A percentile compares a stretch with the other conserved stretches of the same genome.
Conservation (phyloP, 2,797 vertebrate genomes). For the Halcyon chelicuti region DNA sequence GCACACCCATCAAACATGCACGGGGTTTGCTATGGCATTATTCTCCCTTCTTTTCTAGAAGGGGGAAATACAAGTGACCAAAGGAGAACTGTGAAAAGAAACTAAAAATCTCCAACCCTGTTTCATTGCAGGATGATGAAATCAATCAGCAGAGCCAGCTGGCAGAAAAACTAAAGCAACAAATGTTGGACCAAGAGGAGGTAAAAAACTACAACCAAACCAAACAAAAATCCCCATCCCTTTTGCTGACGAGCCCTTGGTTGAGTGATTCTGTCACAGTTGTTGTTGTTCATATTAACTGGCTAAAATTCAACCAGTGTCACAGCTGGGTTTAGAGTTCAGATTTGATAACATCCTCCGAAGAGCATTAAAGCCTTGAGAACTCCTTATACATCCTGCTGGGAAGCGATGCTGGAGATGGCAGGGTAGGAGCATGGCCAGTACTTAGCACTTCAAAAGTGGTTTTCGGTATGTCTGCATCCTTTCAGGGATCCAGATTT, state of each 20-base stretch:
- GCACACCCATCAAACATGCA: not conserved
- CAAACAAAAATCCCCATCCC: not conserved
- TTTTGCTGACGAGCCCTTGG: not conserved
- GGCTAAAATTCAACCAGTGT: not conserved
- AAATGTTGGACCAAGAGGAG: conserved; percentile 99
- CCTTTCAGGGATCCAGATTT: not conserved
- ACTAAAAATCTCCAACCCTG: not conserved
- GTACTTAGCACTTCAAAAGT: not conserved
- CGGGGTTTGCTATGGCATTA: not conserved
- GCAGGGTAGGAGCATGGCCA: not conserved
- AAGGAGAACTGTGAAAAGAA: not conserved
- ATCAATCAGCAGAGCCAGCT: conserved; percentile 98
- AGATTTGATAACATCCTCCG: not conserved
- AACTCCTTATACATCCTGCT: not conserved
- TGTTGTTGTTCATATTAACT: not conserved
- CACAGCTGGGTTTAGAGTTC: not conserved
- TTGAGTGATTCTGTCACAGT: not conserved
- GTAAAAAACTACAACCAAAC: conserved; percentile 71
- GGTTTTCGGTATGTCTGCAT: not conserved
- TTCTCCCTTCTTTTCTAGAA: not conserved
- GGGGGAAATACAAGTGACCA: not conserved
- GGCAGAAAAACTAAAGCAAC: conserved; percentile 95
- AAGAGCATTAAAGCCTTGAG: not conserved
- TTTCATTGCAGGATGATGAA: conserved; percentile 91
- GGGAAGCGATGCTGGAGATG: not conserved